Evolutionary conservation across 2,888 invertebrate species (phyloP), one percentile per base, ranked within the genome.

Genomic region (Serripes groenlandicus): DNA sequence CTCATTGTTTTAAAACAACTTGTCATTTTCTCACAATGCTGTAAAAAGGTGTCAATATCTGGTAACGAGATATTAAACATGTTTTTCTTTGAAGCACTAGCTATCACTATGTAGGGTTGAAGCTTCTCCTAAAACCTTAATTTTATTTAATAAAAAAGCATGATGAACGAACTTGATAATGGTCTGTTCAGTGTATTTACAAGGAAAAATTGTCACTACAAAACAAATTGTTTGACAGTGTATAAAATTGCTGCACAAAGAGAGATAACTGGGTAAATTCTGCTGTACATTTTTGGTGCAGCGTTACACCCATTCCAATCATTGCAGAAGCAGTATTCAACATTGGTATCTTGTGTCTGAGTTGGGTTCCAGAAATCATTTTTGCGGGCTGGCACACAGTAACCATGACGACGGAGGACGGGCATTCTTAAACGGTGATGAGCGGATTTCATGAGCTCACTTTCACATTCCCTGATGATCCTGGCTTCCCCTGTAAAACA

Each of bases 231-330:
- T 49, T 62, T 74, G 3, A 70, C 64, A 15, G 72, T 9, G 37
- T 60, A 60, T 26, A 77, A 23, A 28, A 76, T 18, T 34, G 69
- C 37, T 26, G 78, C 56, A 69, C 81, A 76, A 81, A 82, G 76
- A 70, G 85, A 81, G 60, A 79, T 23, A 52, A 82, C 68, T 70
- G 86, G 81, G 28, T 81, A 34, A 32, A 78, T 54, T 30, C 35
- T 81, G 32, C 58, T 62, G 54, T 56, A 69, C 0, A 86, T 5
- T 35, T 58, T 70, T 4, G 78, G 54, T 3, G 91, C 93, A 11
- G 90, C 80, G 85, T 94, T 94, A 84, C 94, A 94, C 21, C 94
- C 94, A 75, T 94, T 93, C 91, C 91, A 93, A 77, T 94, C 94
- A 85, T 94, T 94, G 79, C 94, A 94, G 90, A 94, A 94, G 77